Evolutionary conservation across 2,888 invertebrate genomes (phyloP), one percentile per base, ranked within the genome.

Genomic region (Dysmachus trigonus): DNA sequence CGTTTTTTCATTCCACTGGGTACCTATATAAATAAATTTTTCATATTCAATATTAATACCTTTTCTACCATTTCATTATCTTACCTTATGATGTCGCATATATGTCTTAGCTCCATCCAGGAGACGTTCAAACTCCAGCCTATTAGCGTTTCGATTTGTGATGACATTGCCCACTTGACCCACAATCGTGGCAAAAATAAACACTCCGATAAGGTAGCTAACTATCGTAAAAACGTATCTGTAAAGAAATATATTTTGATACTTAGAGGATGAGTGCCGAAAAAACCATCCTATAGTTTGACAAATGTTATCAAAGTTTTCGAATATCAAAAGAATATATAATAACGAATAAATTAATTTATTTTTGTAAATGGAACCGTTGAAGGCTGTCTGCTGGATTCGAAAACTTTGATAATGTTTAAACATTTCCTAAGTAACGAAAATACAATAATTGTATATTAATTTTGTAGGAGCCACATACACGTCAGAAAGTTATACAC

Each of bases 131-230:
- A 98, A 98, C 93, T 98, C 98, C 90, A 98, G 94, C 82, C 98
- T 94, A 92, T 98, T 98, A 76, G 98, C 98, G 92, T 98, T 99
- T 89, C 98, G 95, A 93, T 99, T 99, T 83, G 98, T 98, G 92
- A 98, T 98, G 90, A 98, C 98, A 92, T 98, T 98, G 88, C 98
- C 98, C 85, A 99, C 98, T 94, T 99, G 98, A 84, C 98, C 98
- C 88, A 98, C 98, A 91, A 98, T 98, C 84, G 98, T 98, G 86
- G 98, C 98, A 93, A 98, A 98, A 92, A 98, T 98, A 94, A 98
- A 98, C 88, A 98, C 98, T 89, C 98, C 98, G 91, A 98, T 98
- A 91, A 98, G 94, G 93, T 98, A 98, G 93, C 98, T 98, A 91
- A 97, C 96, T 91, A 98, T 98, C 89, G 98, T 98, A 93, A 98